phyloP scores from a whole-genome alignment of 2,113 vertebrate genomes.

The Steatornis caripensis region DNA sequence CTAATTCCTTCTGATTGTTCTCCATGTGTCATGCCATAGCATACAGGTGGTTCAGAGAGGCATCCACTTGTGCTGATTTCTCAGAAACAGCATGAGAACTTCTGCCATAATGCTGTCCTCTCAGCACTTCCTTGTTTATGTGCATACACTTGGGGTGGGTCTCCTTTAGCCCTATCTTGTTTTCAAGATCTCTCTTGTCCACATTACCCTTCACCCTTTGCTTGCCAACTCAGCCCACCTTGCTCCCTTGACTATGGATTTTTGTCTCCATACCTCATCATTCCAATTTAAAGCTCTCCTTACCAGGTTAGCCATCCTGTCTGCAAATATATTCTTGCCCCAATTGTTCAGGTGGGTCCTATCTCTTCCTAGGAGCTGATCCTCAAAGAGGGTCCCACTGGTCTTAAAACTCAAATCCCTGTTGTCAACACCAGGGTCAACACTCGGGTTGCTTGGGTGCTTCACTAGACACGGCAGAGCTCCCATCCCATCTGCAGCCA shows the following conservation, averaged over 20 bases:
- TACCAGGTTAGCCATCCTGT: not conserved
- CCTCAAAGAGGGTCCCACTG: not conserved
- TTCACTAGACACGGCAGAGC: not conserved
- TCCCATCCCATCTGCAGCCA: not conserved
- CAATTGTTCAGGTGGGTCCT: not conserved
- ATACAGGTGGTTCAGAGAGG: not conserved
- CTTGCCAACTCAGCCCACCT: not conserved
- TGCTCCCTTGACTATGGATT: not conserved
- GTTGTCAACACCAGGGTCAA: not conserved
- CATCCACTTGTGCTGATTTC: not conserved
- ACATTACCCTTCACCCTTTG: not conserved
- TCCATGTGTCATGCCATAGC: not conserved
- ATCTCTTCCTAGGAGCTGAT: not conserved
- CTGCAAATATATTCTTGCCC: not conserved
- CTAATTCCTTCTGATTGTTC: not conserved
- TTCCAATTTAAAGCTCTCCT: not conserved
- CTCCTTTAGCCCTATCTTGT: not conserved
- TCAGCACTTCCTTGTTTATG: not conserved
- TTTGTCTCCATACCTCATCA: rapidly evolving
- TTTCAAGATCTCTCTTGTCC: not conserved
- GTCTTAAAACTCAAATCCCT: not conserved
- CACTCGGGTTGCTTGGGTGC: not conserved
- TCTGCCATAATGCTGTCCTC: not conserved
- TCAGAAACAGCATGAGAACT: not conserved
- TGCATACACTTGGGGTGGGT: not conserved